Percentiles rank a stretch among this genome's conserved stretches.
phyloP scores from a whole-genome alignment of 2,888 invertebrate species.

The Pachliopta kotzebuea region DNA sequence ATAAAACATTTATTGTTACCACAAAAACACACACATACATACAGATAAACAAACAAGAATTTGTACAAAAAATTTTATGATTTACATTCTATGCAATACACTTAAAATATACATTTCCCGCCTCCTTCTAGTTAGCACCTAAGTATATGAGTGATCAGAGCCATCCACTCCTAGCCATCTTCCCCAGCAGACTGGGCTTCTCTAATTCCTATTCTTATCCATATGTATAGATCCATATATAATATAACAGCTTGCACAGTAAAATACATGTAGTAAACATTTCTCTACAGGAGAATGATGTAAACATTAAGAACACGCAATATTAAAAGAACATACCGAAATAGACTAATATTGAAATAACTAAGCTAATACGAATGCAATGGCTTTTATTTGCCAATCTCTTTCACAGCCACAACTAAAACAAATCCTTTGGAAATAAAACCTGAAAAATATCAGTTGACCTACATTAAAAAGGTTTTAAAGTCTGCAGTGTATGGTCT shows the following conservation, averaged over 20 bases:
- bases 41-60: no score
- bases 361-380: constrained; percentile 6
- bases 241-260: not conserved
- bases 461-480: not conserved
- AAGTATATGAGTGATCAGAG: no score
- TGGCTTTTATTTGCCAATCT: not conserved
- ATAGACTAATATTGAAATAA: not conserved
- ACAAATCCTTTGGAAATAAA: not conserved
- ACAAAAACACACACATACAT: no score
- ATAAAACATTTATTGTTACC: no score
- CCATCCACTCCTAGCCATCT: no score
- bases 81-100: no score
- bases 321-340: not conserved
- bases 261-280: not conserved
- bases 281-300: not conserved
- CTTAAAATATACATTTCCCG: no score
- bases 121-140: no score
- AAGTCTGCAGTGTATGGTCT: not conserved
- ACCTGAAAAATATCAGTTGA: not conserved
- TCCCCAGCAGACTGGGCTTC: no score
- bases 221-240: not conserved
- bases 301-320: not conserved
- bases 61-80: no score
- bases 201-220: not conserved
- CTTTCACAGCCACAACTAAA: not conserved